Evolutionary conservation across 2,113 vertebrate species (phyloP), one percentile per base, ranked within the genome.

Genomic region (Apodemus sylvaticus): DNA sequence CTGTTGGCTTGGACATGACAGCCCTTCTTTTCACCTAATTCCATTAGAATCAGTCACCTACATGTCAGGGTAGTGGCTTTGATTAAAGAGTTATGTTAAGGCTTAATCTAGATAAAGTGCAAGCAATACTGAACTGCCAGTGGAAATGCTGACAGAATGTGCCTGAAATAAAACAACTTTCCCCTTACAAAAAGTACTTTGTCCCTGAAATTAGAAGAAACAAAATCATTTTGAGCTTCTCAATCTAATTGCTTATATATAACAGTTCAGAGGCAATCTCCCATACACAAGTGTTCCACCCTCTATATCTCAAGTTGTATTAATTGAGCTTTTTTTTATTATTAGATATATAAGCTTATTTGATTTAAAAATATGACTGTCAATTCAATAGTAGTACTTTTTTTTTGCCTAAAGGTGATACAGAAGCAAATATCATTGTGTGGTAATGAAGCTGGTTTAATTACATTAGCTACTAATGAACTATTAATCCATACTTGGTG

Each of bases 61-160:
- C 22, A 42, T 83, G 87, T 96, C 89, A 95, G 62, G 11, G 7
- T 29, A 89, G 79, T 55, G 85, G 53, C 91, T 89, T 53, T 97
- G 88, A 96, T 96, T 73, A 89, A 98, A 97, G 90, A 97, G 76
- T 91, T 92, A 90, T 60, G 85, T 95, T 95, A 93, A 96, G 86
- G 39, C 48, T 96, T 97, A 95, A 97, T 95, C 86, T 86, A 96
- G 93, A 97, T 93, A 95, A 96, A 95, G 88, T 73, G 13, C 78
- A 93, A 71, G 42, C 81, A 74, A 95, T 82, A 70, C 24, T 73
- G 39, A 92, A 16, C n/a, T 97, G 90, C 90, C 83, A 81, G 70
- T 83, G 20, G 29, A 93, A 91, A 74, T 68, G 82, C 76, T 94
- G 81, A 94, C 48, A 90, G 85, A 93, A 53, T 78, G 90, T 71